Percentiles rank a stretch among this genome's conserved stretches.
These are phyloP conservation scores for Ctenopoma kingsleyae DNA, from an alignment of 2,797 vertebrate genomes.

Conservation along the genomic window DNA sequence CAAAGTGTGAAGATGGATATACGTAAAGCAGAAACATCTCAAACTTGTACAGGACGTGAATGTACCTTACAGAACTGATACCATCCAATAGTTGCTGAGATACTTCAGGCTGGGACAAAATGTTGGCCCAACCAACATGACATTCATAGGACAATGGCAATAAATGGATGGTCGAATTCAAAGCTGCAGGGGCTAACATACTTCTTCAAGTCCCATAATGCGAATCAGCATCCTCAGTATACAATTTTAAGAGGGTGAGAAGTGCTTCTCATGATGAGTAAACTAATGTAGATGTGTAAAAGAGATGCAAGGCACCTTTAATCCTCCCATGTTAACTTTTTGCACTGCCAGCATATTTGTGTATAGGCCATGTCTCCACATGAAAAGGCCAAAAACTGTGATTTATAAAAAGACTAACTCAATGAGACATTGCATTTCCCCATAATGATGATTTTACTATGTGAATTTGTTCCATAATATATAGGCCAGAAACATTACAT, in stretches of 20 bases:
- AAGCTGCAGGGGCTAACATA: not conserved
- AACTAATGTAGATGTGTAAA: not conserved
- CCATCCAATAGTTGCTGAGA: too few species aligned
- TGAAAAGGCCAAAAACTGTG: slow-evolving; percentile 16
- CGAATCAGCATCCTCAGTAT: not conserved
- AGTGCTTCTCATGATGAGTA: not conserved
- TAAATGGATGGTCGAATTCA: not conserved
- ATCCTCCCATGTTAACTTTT: not conserved
- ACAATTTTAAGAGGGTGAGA: not conserved
- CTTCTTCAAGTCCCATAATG: not conserved
- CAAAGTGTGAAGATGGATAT: too few species aligned
- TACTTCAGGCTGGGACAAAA: not conserved
- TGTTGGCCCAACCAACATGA: too few species aligned
- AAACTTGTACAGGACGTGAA: too few species aligned
- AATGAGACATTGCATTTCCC: slow-evolving; percentile 52
- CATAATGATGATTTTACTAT: slow-evolving; percentile 60
- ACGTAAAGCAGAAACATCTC: too few species aligned
- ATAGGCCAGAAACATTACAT: slow-evolving; percentile 54
- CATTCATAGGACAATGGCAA: not conserved
- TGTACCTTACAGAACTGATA: too few species aligned
- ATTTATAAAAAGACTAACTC: slow-evolving; percentile 38
- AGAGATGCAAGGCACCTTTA: not conserved
- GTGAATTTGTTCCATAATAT: slow-evolving; percentile 46
- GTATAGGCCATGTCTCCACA: not conserved
- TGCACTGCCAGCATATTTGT: not conserved